Conservation (phyloP, 2,888 invertebrate genomes). For the Drosophila eohydei region DNA sequence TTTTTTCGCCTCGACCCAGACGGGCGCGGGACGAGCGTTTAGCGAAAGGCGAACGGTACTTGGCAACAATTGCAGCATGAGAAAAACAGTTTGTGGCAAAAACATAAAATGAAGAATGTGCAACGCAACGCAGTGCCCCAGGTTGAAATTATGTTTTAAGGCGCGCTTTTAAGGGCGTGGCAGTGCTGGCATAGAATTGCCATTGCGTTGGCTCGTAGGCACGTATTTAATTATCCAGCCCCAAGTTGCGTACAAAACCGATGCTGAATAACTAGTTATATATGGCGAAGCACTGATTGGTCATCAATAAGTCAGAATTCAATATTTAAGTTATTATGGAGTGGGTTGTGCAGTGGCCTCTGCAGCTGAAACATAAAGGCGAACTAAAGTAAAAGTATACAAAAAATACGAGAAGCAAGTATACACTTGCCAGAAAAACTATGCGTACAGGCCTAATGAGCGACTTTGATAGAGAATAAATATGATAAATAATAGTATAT, state of each 20-base stretch:
- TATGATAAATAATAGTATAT: too few species aligned
- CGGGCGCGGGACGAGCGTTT: neutral
- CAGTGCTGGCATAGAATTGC: slow-evolving; percentile 11
- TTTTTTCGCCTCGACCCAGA: slow-evolving; percentile 21
- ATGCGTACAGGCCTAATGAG: too few species aligned
- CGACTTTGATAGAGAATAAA: too few species aligned
- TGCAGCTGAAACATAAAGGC: neutral
- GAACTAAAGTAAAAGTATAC: neutral
- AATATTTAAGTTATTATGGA: neutral
- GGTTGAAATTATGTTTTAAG: slow-evolving; percentile 63
- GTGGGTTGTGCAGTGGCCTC: too few species aligned
- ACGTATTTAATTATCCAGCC: slow-evolving; percentile 17
- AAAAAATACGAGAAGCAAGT: neutral
- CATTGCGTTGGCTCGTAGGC: slow-evolving; percentile 5
- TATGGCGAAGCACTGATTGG: neutral
- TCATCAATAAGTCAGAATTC: neutral
- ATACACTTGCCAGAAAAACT: too few species aligned
- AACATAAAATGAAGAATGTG: slow-evolving; percentile 53
- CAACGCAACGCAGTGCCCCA: slow-evolving; percentile 27
- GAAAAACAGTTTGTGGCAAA: slow-evolving; percentile 63
- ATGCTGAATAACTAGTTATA: neutral
- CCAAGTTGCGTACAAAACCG: neutral
- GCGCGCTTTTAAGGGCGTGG: slow-evolving; percentile 47
- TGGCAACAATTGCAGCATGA: slow-evolving; percentile 77
- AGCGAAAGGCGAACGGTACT: slow-evolving; percentile 64